Base-by-base conservation (phyloP, 2,113 vertebrate genomes). In the Epinephelus lanceolatus region DNA sequence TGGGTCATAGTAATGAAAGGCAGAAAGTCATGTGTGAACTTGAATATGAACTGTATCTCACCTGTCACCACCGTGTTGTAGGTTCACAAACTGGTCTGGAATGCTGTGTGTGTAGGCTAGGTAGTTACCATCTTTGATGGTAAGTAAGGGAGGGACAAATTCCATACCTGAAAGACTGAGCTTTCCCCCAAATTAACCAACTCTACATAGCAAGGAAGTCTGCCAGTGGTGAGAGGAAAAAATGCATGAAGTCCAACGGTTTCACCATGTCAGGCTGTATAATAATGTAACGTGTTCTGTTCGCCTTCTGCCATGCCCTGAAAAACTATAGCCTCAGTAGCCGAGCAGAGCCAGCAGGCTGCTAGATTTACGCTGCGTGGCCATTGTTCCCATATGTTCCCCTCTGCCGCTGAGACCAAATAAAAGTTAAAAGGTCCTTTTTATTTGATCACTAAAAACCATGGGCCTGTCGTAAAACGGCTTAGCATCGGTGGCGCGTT, bases 391-490 rank as follows among this genome's bases (percentile, higher is more conserved):
- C 91, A 90, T 91, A 86, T 89, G 90, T 84, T 81, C 83, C 69
- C 78, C 45, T 76, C 78, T 67, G 75, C 91, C 56, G 68, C 85
- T 17, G 86, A 89, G 92, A 94, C 87, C 93, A 85, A 90, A 95
- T 95, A 93, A 95, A 95, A 94, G 90, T 93, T 94, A 94, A 95
- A 94, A 92, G 93, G 88, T 90, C 86, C 78, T 77, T 95, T 95
- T 95, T 94, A 95, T 95, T 92, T 92, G 93, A 92, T 94, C 92
- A 87, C 93, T 93, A 91, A 94, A 93, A 95, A 89, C 87, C 88
- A 85, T 81, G 84, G 71, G 74, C 83, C 77, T 57, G 70, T 80
- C 83, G 87, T 93, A 90, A 90, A 92, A 85, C n/a, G 30, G 53
- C 74, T 84, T 69, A 71, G 91, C 90, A 51, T 92, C 66, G 87